Conservation (phyloP, 2,113 vertebrate genomes). For the Gracilinanus agilis region DNA sequence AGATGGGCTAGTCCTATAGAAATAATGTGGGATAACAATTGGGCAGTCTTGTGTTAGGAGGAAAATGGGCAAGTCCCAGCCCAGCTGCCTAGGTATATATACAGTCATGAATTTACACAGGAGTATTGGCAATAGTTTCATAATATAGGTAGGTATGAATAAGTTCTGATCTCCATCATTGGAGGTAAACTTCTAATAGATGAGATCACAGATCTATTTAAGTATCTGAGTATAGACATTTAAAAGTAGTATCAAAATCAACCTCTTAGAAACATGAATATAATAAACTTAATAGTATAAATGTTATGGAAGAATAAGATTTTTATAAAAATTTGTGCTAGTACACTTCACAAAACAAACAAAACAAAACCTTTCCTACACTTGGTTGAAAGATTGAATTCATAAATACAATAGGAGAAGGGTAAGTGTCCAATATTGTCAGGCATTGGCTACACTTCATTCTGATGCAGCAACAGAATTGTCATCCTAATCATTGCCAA, state of each 20-base stretch:
- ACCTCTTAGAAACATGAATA: neutral
- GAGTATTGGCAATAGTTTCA: neutral
- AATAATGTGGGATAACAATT: neutral
- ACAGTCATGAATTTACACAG: neutral
- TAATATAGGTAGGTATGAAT: neutral
- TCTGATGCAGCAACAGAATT: slow-evolving; percentile 43
- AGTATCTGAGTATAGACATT: neutral
- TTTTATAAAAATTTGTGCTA: neutral
- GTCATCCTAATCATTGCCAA: slow-evolving; percentile 36
- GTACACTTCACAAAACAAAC: neutral
- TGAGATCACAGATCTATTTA: neutral
- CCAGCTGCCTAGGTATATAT: neutral
- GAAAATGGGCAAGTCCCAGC: neutral
- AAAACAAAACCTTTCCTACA: neutral
- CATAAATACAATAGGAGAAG: slow-evolving; percentile 4
- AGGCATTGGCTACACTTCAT: neutral
- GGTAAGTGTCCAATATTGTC: slow-evolving; percentile 16
- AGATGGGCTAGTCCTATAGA: neutral
- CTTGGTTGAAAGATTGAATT: neutral
- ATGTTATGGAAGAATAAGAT: neutral
- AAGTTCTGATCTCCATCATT: neutral
- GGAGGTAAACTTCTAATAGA: neutral
- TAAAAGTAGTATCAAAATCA: neutral
- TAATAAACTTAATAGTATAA: neutral
- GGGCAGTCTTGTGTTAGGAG: neutral